Evolutionary conservation across 2,888 invertebrate genomes (phyloP), one percentile per base, ranked within the genome.

Genomic region (Macaria liturata): DNA sequence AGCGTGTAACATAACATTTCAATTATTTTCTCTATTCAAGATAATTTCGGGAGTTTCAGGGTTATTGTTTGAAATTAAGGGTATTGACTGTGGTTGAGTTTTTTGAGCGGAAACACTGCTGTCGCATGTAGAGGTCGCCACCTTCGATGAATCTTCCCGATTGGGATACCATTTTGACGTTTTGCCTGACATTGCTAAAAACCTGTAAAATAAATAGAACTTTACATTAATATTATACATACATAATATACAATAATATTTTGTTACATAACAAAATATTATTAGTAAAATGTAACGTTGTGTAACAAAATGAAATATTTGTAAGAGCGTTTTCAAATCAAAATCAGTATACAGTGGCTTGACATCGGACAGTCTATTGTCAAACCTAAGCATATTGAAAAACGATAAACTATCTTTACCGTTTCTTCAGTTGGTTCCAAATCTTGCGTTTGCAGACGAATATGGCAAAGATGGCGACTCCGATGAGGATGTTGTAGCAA

Each of bases 371-470:
- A 7, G 3, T 30, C 2, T 45, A 5, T 45, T 20, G 3, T 45
- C 4, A 45, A 45, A 30, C 30, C 3, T 4, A 48, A 3, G 48
- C 32, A 54, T 9, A 55, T n/a, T 44, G 30, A 39, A 46, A 4
- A 32, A 37, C 5, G 2, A 3, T n/a, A n/a, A n/a, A n/a, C 4
- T 47, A 66, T 20, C 73, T 72, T n/a, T 64, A 88, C 88, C 73
- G 76, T 58, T 80, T 78, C 5, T 59, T 54, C 0, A 90, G 70
- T 65, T 80, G 80, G 34, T 57, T 74, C 4, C 73, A 68, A 48
- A 87, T 85, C 48, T 85, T 84, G 66, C 70, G 78, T 61, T 89
- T 90, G 71, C 83, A 88, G 2, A 89, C 82, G 54, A 89, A 90
- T 46, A 90, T 88, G 7, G 88, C 70, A 68, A 90, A 90, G 50